Conservation (phyloP, 2,888 invertebrate genomes). For the Steinernema carpocapsae region DNA sequence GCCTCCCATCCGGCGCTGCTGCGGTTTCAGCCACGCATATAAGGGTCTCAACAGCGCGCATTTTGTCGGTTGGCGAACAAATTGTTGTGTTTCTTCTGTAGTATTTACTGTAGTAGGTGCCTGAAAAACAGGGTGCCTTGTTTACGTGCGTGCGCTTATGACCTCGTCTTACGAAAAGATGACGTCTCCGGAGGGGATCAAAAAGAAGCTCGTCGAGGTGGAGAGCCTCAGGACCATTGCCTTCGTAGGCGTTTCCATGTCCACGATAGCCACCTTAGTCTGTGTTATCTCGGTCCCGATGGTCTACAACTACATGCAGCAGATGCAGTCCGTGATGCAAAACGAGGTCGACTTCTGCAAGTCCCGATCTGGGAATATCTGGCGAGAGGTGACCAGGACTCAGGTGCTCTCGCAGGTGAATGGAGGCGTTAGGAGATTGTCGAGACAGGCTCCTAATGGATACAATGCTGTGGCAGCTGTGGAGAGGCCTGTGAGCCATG, state of each 20-base stretch:
- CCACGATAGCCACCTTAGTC: conserved; percentile 37
- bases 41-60: background rate
- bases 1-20: conserved; percentile 26
- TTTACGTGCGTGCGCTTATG: background rate
- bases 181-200: conserved; percentile 43
- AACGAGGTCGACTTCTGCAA: too few species aligned
- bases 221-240: conserved; percentile 37
- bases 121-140: too few species aligned
- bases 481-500: conserved; percentile 41
- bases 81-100: too few species aligned
- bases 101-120: too few species aligned
- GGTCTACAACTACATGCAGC: too few species aligned
- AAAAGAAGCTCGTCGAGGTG: conserved; percentile 43
- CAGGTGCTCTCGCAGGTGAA: conserved; percentile 56
- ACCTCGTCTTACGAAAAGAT: background rate
- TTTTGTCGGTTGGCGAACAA: too few species aligned
- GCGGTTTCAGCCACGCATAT: background rate
- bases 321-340: too few species aligned
- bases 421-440: conserved; percentile 51
- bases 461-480: conserved; percentile 48
- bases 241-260: conserved; percentile 40
- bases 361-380: too few species aligned
- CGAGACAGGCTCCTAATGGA: conserved; percentile 53
- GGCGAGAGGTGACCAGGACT: conserved; percentile 55
- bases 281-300: conserved; percentile 39